Percentiles rank a stretch among this genome's conserved stretches.
These are phyloP conservation scores for Caenorhabditis panamensis DNA, from an alignment of 2,888 invertebrate genomes.

Conservation along the genomic window DNA sequence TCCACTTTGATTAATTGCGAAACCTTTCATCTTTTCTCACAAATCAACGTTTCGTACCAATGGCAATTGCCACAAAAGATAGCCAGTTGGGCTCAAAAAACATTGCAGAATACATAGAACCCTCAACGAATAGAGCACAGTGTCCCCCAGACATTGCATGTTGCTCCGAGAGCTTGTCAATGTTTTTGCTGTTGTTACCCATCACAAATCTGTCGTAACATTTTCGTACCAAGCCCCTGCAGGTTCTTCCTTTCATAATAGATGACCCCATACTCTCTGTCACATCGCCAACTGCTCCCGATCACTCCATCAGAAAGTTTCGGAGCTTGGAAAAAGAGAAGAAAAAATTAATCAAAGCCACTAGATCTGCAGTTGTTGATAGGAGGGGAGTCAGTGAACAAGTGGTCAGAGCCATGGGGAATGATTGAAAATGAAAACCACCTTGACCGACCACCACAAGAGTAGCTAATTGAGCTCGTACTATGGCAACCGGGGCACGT, in stretches of 20 bases:
- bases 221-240: conserved; percentile 41
- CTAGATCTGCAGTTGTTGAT: no score
- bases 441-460: background rate
- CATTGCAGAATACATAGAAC: no score
- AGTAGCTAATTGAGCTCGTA: conserved; percentile 10
- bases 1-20: background rate
- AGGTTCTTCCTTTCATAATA: conserved; percentile 49
- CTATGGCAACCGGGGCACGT: conserved; percentile 30
- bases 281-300: conserved; percentile 21
- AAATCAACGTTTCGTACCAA: background rate
- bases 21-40: background rate
- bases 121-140: no score
- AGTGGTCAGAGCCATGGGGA: background rate
- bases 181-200: conserved; percentile 30
- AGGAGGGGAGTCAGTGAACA: no score
- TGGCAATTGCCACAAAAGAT: background rate
- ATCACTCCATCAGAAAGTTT: background rate
- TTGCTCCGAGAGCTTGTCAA: conserved; percentile 16
- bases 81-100: no score
- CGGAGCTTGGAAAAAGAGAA: conserved; percentile 9
- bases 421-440: conserved; percentile 14
- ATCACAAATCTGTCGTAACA: conserved; percentile 41
- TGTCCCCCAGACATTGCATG: background rate
- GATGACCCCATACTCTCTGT: conserved; percentile 48
- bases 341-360: conserved; percentile 23